Conservation (phyloP, 2,113 vertebrate species). For the Merops nubicus region DNA sequence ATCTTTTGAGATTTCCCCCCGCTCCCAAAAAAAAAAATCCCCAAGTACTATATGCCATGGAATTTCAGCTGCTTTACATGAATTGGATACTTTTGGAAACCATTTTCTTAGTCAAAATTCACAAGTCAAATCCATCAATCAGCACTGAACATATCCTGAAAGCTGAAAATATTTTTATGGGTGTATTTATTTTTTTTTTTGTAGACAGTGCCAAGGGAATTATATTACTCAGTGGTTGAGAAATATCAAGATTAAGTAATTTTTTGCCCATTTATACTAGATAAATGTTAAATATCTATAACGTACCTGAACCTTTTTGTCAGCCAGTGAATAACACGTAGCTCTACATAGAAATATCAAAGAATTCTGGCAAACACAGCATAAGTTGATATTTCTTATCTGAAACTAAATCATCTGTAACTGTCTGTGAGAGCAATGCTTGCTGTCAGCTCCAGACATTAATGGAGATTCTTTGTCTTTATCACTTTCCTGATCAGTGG, state of each 20-base stretch:
- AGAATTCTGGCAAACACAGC: not conserved
- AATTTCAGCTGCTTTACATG: not conserved
- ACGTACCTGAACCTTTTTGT: not conserved
- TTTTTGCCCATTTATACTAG: not conserved
- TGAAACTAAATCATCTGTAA: not conserved
- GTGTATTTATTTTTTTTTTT: not conserved
- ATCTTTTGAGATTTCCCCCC: not conserved
- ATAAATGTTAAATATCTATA: not conserved
- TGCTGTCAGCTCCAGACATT: not conserved
- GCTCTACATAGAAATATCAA: not conserved
- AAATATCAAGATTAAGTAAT: conserved; percentile 4
- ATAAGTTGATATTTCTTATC: not conserved
- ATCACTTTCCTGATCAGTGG: not conserved
- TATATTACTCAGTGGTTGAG: not conserved
- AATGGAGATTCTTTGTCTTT: not conserved
- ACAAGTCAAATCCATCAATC: not conserved
- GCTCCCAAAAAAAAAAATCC: not conserved
- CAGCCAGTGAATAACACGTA: not conserved
- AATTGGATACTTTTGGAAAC: not conserved
- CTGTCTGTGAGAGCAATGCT: not conserved
- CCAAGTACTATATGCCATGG: not conserved
- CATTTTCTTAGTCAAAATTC: not conserved
- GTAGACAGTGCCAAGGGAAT: not conserved
- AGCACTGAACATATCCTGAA: not conserved
- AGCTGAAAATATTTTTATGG: not conserved